phyloP scores from a whole-genome alignment of 2,797 vertebrate genomes.

The Urocyon cinereoargenteus region DNA sequence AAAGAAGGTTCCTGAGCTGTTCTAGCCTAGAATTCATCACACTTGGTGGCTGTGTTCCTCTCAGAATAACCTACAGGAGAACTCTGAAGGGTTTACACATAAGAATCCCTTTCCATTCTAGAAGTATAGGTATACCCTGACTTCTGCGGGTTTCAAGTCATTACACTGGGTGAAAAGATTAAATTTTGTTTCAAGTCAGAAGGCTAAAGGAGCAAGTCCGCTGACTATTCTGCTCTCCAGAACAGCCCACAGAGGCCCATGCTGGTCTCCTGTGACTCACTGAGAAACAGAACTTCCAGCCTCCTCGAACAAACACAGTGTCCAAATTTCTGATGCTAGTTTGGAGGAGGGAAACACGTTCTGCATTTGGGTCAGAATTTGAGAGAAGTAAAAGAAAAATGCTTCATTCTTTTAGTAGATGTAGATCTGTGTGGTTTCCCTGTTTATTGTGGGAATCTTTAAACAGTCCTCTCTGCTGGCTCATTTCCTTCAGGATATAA shows the following conservation, averaged over 20 bases:
- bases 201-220: neutral
- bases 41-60: neutral
- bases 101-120: neutral
- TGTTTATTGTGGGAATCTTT: neutral
- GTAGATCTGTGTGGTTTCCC: neutral
- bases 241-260: neutral
- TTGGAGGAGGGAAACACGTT: neutral
- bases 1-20: neutral
- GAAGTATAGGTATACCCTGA: neutral
- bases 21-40: neutral
- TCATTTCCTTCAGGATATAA: slow-evolving; percentile 17
- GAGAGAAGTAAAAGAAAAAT: neutral
- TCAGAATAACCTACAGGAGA: neutral
- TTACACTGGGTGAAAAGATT: neutral
- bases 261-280: neutral
- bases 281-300: neutral
- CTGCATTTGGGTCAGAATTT: neutral
- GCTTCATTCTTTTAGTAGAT: neutral
- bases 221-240: neutral
- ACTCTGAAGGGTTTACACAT: neutral
- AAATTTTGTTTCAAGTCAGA: neutral
- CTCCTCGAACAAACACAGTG: neutral
- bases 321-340: slow-evolving; percentile 5
- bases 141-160: neutral
- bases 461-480: neutral